Evolutionary conservation across 1,140 invertebrate species (phyloP).

Genomic region (Neodiprion fabricii): DNA sequence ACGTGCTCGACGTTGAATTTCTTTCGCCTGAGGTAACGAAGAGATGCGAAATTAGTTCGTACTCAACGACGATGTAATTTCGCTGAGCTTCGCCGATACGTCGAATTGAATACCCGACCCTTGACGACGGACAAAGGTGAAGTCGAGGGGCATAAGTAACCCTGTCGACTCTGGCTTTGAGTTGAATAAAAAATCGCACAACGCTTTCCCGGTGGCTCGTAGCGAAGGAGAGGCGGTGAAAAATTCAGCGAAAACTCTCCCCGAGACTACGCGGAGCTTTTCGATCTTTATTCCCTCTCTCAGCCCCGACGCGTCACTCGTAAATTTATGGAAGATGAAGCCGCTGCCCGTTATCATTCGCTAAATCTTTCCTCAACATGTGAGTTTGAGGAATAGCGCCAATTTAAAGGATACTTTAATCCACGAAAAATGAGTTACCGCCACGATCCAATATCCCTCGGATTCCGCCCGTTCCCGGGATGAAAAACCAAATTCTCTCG

Average conservation of each 20-base stretch:
- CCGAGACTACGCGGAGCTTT: background rate
- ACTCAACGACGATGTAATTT: background rate
- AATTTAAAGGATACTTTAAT: constrained; percentile 3
- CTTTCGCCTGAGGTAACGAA: background rate
- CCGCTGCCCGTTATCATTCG: background rate
- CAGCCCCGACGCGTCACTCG: background rate
- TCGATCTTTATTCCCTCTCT: background rate
- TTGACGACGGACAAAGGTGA: too few species aligned
- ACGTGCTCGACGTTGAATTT: background rate
- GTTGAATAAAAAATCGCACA: too few species aligned
- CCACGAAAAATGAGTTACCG: background rate
- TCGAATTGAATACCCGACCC: too few species aligned
- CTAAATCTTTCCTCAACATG: background rate
- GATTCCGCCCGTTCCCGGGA: background rate
- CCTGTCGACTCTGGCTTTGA: too few species aligned
- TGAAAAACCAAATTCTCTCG: background rate
- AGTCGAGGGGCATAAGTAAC: too few species aligned
- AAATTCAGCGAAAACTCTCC: background rate
- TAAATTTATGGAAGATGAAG: constrained; percentile 7
- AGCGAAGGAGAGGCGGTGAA: background rate
- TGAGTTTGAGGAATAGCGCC: background rate
- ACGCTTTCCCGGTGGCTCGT: too few species aligned
- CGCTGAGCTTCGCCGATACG: background rate
- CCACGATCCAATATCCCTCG: background rate
- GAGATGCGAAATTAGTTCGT: constrained; percentile 2